Evolutionary conservation across 2,113 vertebrate species (phyloP), one percentile per base, ranked within the genome.

Genomic region (Toxostoma redivivum): DNA sequence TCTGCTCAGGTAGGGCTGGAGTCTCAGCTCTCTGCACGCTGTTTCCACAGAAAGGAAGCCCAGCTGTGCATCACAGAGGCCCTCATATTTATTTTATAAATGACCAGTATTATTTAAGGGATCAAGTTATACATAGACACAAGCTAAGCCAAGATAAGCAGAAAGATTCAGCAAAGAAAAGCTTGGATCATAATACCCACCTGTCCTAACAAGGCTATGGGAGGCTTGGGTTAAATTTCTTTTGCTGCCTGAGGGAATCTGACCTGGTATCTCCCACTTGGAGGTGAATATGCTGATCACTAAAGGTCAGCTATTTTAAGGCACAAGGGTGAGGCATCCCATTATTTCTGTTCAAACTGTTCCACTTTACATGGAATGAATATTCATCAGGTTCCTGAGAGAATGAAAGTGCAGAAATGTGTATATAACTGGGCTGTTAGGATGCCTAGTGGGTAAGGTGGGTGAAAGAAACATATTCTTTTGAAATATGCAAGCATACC

Each of bases 321-420:
- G 54, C 74, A 80, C 62, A 86, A 88, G 56, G 62, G 54, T 90
- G 92, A 96, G 64, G 42, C 2, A 10, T 80, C 71, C 76, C n/a
- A 77, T 92, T 94, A 88, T 90, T 95, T 90, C 67, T 92, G 62
- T 83, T 92, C 50, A 70, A 88, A 83, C 35, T 76, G 64, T 56
- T 94, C 86, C 62, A 92, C 79, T 95, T 93, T 62, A 50, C 74
- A 93, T 83, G 47, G 58, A 92, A 94, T 92, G 88, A 92, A 96
- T 96, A 97, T 94, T 96, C 88, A 96, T 95, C 5, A 3, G 42
- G 42, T 33, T 86, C 80, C 57, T 80, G 42, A 90, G 81, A 85
- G 86, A 86, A 86, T 51, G 35, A 31, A 93, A 83, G 54, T 73
- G 60, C 40, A 83, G 62, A 90, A 90, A 72, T 19, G 23, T 51